Conservation (phyloP, 1,140 invertebrate species). For the Muscidifurax raptorellus region DNA sequence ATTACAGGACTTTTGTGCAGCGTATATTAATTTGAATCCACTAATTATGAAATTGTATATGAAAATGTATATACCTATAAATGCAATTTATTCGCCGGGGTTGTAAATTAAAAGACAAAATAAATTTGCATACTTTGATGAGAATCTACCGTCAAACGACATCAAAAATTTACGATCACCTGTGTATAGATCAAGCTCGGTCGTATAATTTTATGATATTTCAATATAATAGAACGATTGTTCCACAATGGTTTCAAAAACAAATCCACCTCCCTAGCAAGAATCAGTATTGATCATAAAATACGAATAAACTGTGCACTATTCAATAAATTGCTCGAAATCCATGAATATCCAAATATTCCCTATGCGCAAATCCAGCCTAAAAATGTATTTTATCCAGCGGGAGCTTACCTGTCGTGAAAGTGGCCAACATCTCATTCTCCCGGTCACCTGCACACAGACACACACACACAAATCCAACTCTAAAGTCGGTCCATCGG, state of each 20-base stretch:
- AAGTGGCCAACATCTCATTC: conserved; percentile 14
- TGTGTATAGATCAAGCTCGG: background rate
- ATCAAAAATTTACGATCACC: background rate
- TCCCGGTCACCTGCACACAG: background rate
- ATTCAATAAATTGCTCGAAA: background rate
- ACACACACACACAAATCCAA: background rate
- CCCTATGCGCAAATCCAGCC: no score
- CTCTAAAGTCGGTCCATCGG: background rate
- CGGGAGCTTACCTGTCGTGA: conserved; percentile 13
- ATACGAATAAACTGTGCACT: background rate
- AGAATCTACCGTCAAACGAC: background rate
- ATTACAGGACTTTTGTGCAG: background rate
- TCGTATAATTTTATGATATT: background rate
- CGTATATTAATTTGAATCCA: background rate
- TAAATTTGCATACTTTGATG: background rate
- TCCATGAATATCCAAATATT: no score
- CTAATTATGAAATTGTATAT: background rate
- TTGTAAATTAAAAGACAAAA: background rate
- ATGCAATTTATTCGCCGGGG: background rate
- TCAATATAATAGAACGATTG: background rate
- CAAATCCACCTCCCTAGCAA: background rate
- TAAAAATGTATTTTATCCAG: background rate
- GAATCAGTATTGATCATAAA: no score
- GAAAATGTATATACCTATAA: no score
- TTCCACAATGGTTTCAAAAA: background rate